Base-by-base conservation (phyloP, 64 coral and sea anemone species). In the Orbicella faveolata region DNA sequence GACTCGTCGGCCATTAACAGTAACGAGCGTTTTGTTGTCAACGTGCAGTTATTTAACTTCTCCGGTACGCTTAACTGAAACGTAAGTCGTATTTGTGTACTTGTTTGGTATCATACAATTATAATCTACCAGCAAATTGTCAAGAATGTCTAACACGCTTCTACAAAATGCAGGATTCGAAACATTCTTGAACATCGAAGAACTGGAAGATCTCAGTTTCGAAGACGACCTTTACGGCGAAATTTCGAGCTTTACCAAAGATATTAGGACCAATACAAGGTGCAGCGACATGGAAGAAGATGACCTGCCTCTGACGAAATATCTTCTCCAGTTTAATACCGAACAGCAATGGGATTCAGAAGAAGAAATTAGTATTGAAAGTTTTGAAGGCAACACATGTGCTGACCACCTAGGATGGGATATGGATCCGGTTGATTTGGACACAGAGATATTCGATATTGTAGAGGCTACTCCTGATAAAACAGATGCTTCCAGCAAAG, bases 281-380 rank as follows among this genome's bases (percentile, higher is more conserved):
- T 63, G 36, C 75, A 80, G 63, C 61, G 76, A 64, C 59, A 83
- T 94, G 62, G 94, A 96, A 21, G 55, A 89, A 9, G 94, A 96
- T n/a, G 77, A 92, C n/a, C 90, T 96, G 63, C 84, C 87, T 36
- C 61, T 96, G 14, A 96, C 94, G 18, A 91, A 96, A 78, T 96
- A 96, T 90, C 81, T 96, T 68, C 78, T 92, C 36, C 92, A 96
- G 48, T 86, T 89, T 41, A 77, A 89, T 17, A 88, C 59, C 4
- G 39, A 69, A 18, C 84, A 77, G 72, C 75, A 30, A 61, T 81
- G 90, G 52, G 54, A 61, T 14, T 84, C 68, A 73, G 76, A 69
- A 9, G 48, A 74, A 20, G 80, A 83, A 30, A 17, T 74, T 6
- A 23, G 82, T 52, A 15, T 72, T 57, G 84, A 72, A 8, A 83